phyloP scores from a whole-genome alignment of 2,888 invertebrate species.

The Dasysyrphus tricinctus region DNA sequence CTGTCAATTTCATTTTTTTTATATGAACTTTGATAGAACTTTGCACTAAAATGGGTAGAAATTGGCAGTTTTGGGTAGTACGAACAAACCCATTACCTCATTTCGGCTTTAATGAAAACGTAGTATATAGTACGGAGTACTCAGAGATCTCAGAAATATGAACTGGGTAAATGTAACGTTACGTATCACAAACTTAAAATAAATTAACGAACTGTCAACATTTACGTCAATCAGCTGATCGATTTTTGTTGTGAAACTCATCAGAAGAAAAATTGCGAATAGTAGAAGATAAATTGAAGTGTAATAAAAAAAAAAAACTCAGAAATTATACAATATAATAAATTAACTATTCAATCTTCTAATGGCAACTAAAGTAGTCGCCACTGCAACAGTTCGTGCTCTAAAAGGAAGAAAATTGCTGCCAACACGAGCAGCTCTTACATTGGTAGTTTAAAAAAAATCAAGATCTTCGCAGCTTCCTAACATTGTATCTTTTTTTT shows the following conservation, averaged over 20 bases:
- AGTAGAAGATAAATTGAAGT: background rate
- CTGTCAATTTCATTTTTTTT: too few species aligned
- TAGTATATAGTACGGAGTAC: too few species aligned
- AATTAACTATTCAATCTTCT: slow-evolving; percentile 72
- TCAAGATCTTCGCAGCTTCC: slow-evolving; percentile 56
- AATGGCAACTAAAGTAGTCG: slow-evolving; percentile 92
- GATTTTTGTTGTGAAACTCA: slow-evolving; percentile 70
- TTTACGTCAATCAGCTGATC: slow-evolving; percentile 50
- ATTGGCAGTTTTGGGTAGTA: too few species aligned
- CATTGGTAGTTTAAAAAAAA: slow-evolving; percentile 84
- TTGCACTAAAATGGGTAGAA: too few species aligned
- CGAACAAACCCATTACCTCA: too few species aligned
- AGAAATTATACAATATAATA: slow-evolving; percentile 59
- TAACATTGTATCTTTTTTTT: slow-evolving; percentile 63
- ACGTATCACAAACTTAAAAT: slow-evolving; percentile 1
- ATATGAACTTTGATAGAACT: too few species aligned
- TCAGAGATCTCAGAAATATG: too few species aligned
- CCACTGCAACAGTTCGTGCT: slow-evolving; percentile 94
- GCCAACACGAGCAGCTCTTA: slow-evolving; percentile 93
- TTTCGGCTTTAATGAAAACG: too few species aligned
- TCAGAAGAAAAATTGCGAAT: background rate
- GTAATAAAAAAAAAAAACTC: background rate
- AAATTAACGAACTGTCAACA: slow-evolving; percentile 42
- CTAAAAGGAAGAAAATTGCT: slow-evolving; percentile 91
- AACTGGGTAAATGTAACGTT: background rate